A percentile compares a stretch with the other conserved stretches of the same genome.
Conservation (phyloP, 2,113 vertebrate genomes). For the Typhlomys cinereus region DNA sequence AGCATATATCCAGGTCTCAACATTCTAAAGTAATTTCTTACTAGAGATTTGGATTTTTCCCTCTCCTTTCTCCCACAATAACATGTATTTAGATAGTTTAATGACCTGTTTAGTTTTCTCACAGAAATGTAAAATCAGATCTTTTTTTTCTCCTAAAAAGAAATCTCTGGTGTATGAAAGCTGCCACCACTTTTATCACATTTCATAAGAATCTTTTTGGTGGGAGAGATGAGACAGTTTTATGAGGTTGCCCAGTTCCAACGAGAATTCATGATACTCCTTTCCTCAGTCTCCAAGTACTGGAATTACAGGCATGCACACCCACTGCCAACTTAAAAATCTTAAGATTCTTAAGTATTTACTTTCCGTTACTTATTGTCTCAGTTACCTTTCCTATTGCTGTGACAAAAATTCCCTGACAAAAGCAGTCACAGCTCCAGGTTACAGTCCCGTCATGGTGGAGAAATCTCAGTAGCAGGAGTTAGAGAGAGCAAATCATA, state of each 20-base stretch:
- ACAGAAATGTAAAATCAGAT: too few species aligned
- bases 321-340: not conserved
- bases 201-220: not conserved
- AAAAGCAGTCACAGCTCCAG: too few species aligned
- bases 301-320: not conserved
- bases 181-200: not conserved
- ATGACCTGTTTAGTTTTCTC: not conserved
- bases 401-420: too few species aligned
- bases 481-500: too few species aligned
- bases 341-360: constrained; percentile 1
- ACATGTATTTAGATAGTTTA: constrained; percentile 9
- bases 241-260: too few species aligned
- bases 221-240: not conserved
- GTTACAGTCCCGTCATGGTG: too few species aligned
- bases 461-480: too few species aligned
- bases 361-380: not conserved
- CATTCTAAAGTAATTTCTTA: not conserved
- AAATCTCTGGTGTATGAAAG: constrained; percentile 32
- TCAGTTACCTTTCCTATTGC: too few species aligned
- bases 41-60: not conserved
- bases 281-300: not conserved
- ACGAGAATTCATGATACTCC: not conserved
- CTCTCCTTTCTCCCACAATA: not conserved
- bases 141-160: not conserved
- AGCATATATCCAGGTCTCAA: not conserved